Percentiles rank a stretch among this genome's conserved stretches.
Evolutionary conservation across 2,113 vertebrate genomes (phyloP).

Genomic region (Hemichromis elongatus): DNA sequence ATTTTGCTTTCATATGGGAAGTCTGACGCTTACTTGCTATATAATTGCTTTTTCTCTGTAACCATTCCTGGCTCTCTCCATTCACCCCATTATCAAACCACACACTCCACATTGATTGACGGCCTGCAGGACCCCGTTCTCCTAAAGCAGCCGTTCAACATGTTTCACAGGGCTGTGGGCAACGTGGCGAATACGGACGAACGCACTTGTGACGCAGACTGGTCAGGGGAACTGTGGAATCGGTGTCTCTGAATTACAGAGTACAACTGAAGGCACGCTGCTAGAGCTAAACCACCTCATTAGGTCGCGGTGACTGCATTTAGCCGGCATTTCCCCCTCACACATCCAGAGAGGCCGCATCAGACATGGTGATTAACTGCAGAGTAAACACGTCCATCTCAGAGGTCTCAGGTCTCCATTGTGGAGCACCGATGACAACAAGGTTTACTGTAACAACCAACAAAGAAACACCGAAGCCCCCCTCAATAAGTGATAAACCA

Average conservation of each 20-base stretch:
- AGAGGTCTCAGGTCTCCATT: conserved; percentile 27
- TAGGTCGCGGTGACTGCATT: conserved; percentile 66
- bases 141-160: conserved; percentile 22
- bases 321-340: conserved; percentile 59
- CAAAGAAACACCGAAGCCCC: conserved; percentile 7
- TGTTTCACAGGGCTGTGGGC: conserved; percentile 63
- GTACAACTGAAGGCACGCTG: conserved; percentile 41
- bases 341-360: conserved; percentile 60
- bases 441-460: conserved; percentile 34
- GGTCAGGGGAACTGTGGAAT: conserved; percentile 49
- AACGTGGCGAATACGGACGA: conserved; percentile 42
- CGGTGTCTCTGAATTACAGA: conserved; percentile 65
- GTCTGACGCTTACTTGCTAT: conserved; percentile 11
- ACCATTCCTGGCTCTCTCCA: not conserved
- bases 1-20: conserved; percentile 22
- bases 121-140: conserved; percentile 32
- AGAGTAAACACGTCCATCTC: conserved; percentile 58
- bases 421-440: conserved; percentile 5
- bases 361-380: conserved; percentile 64
- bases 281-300: conserved; percentile 64
- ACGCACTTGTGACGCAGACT: conserved; percentile 68
- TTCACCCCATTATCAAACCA: conserved; percentile 41
- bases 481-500: conserved; percentile 12
- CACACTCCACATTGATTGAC: conserved; percentile 57
- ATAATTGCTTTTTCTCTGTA: conserved; percentile 13